Conservation (phyloP, 2,113 vertebrate species). For the Gnathonemus longibarbis region DNA sequence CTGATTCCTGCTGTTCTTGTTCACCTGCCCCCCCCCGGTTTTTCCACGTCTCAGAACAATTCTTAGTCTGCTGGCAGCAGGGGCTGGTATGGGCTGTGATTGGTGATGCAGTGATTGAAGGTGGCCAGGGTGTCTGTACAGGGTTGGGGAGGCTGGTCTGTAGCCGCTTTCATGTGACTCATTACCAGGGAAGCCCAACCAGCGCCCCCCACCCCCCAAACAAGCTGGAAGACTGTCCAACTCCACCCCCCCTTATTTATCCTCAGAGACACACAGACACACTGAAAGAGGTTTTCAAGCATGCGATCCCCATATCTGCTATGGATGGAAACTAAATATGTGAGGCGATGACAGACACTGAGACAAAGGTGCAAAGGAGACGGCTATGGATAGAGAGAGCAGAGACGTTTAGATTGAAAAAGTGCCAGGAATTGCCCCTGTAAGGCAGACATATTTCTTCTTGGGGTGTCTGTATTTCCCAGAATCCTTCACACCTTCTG, state of each 20-base stretch:
- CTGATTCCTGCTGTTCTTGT: neutral
- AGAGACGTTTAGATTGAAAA: neutral
- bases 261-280: neutral
- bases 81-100: neutral
- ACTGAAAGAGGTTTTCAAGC: neutral
- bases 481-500: neutral
- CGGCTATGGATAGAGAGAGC: neutral
- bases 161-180: conserved; percentile 13
- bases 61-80: neutral
- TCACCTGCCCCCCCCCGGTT: neutral
- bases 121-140: neutral
- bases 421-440: neutral
- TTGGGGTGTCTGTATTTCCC: neutral
- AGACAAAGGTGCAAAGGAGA: neutral
- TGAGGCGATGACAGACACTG: neutral
- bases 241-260: neutral
- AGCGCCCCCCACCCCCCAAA: neutral
- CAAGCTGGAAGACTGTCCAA: neutral
- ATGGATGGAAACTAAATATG: neutral
- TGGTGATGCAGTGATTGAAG: neutral
- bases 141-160: neutral
- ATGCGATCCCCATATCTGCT: neutral
- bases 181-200: neutral
- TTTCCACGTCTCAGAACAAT: neutral
- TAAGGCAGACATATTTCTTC: neutral